A percentile compares a stretch with the other conserved stretches of the same genome.
Evolutionary conservation across 2,888 invertebrate genomes (phyloP).

Genomic region (Diaperis boleti): DNA sequence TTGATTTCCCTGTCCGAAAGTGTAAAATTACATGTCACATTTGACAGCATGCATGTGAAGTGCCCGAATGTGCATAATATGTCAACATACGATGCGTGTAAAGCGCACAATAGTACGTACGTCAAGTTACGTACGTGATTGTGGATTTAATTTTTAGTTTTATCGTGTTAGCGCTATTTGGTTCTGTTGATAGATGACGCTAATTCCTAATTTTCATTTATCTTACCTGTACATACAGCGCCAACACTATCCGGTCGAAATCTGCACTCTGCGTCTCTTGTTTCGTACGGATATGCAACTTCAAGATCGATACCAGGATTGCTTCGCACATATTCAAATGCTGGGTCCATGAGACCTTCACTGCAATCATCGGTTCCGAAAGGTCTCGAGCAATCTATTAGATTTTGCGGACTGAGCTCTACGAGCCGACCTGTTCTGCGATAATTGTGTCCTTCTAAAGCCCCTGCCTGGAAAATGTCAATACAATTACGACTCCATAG

Average conservation of each 20-base stretch:
- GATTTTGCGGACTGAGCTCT: constrained; percentile 70
- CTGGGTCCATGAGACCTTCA: constrained; percentile 69
- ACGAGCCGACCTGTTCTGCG: constrained; percentile 68
- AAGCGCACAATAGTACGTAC: too few species aligned
- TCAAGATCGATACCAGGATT: constrained; percentile 72
- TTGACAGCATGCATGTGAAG: constrained; percentile 1
- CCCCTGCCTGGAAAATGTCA: constrained; percentile 70
- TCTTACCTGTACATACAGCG: constrained; percentile 54
- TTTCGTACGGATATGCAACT: constrained; percentile 68
- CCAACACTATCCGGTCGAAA: constrained; percentile 52
- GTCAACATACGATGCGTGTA: too few species aligned
- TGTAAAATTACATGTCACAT: neutral
- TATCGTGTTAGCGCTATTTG: too few species aligned
- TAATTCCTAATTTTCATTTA: too few species aligned
- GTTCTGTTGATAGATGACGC: neutral
- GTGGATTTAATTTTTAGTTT: too few species aligned
- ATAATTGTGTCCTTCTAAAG: constrained; percentile 70
- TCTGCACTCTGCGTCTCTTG: constrained; percentile 50
- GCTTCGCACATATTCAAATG: constrained; percentile 67
- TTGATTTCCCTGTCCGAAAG: too few species aligned
- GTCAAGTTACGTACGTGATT: too few species aligned
- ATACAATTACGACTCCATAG: too few species aligned
- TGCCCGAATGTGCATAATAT: too few species aligned
- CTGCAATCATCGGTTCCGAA: constrained; percentile 70
- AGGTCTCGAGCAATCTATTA: constrained; percentile 69